Percentiles rank a stretch among this genome's conserved stretches.
Evolutionary conservation across 2,888 invertebrate species (phyloP).

Genomic region (Pyralis farinalis): DNA sequence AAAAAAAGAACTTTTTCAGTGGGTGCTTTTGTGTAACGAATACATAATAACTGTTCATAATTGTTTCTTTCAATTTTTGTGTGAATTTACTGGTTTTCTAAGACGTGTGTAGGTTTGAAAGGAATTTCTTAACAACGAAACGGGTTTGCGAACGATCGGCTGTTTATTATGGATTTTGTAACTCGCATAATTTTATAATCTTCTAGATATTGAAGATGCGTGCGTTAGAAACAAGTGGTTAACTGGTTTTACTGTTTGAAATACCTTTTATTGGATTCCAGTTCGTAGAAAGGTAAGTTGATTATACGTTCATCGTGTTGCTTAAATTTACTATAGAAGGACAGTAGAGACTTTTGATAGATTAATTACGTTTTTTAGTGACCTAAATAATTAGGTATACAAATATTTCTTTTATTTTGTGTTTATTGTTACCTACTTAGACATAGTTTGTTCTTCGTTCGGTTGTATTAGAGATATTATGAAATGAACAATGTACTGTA

Average conservation of each 20-base stretch:
- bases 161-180: conserved; percentile 46
- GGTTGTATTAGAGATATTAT: no score
- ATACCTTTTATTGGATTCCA: conserved; percentile 38
- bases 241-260: conserved; percentile 13
- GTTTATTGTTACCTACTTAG: no score
- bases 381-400: no score
- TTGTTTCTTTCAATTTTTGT: conserved; percentile 10
- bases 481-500: no score
- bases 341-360: no score
- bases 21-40: conserved; percentile 19
- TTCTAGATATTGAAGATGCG: conserved; percentile 26
- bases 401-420: no score
- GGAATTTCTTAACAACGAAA: conserved; percentile 41
- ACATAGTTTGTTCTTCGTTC: no score
- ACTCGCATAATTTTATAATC: conserved; percentile 34
- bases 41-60: conserved; percentile 17
- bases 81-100: conserved; percentile 11
- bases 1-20: conserved; percentile 24
- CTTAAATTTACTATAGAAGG: no score
- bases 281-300: conserved; percentile 46
- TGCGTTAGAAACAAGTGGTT: conserved; percentile 11
- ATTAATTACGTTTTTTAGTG: no score
- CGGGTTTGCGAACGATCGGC: conserved; percentile 31
- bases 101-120: conserved; percentile 22
- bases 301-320: no score